Evolutionary conservation across 2,797 vertebrate species (phyloP), one percentile per base, ranked within the genome.

Genomic region (Lepus oiostolus): DNA sequence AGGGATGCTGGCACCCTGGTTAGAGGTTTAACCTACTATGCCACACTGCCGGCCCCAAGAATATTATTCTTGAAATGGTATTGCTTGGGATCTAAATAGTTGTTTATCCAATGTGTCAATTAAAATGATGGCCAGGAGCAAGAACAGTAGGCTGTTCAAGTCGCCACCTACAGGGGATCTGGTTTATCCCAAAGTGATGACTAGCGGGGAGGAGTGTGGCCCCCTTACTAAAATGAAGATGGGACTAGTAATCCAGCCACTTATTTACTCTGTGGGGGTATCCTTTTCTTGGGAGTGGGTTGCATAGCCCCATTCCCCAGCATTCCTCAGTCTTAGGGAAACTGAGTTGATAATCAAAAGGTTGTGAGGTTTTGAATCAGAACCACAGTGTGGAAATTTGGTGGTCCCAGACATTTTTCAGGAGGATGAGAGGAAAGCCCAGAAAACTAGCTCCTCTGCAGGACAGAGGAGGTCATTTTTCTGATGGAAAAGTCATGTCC

Each of bases 111-210:
- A 71, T 67, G 4, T 42, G 62, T 67, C 86, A 68, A 75, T 92
- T 79, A 80, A 95, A 92, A 87, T 77, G 35, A 79, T 32, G 7
- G 88, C 21, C 80, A 88, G 92, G 28, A 72, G 63, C 16, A 74
- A 50, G 72, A 90, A 85, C 5, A 76, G 16, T 21, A 71, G 28
- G 38, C 30, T 12, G 3, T 42, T 83, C 22, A 52, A 79, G 38
- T 75, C 63, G 80, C 16, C 47, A 52, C 8, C 28, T 35, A 4
- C 1, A 70, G 30, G 32, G 30, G 24, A 21, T 16, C 21, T 63
- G 82, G 10, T 84, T 88, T 67, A 84, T 26, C 35, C 10, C 3
- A 35, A 81, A 84, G 0, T 67, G 77, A 21, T 60, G 85, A 85
- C 82, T 32, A 7, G 42, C 58, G 65, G 9, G 4, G 22, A 38